Percentiles rank a stretch among this genome's conserved stretches.
These are phyloP conservation scores for Micromussa lordhowensis DNA, from an alignment of 92 coral and sea anemone genomes.

Conservation along the genomic window DNA sequence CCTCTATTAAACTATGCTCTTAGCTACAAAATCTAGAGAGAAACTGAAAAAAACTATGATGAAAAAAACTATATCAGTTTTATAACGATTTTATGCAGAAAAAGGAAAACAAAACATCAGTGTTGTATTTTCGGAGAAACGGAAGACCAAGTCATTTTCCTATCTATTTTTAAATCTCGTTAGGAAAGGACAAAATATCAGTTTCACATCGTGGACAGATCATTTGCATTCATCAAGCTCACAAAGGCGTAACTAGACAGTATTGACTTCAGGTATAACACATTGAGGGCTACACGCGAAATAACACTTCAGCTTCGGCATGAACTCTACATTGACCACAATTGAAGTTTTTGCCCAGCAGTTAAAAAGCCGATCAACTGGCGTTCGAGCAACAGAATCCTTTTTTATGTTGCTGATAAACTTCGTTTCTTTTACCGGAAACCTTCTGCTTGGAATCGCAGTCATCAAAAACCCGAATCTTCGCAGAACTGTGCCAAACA, in stretches of 20 bases:
- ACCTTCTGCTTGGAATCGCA: conserved; percentile 67
- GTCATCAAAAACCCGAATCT: conserved; percentile 67
- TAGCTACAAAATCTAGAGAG: neutral
- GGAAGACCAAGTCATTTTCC: no score
- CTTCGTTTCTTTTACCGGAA: conserved; percentile 62
- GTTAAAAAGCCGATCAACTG: conserved; percentile 42
- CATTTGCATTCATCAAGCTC: neutral
- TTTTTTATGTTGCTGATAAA: conserved; percentile 62
- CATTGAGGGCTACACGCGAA: neutral
- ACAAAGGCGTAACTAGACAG: neutral
- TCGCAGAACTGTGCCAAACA: conserved; percentile 69
- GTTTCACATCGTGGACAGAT: neutral
- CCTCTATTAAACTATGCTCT: no score
- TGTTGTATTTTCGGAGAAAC: no score
- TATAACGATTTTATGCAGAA: neutral
- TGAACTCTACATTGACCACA: conserved; percentile 26
- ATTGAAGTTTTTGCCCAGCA: conserved; percentile 37
- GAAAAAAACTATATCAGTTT: neutral
- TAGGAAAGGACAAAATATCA: neutral
- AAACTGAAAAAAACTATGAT: neutral
- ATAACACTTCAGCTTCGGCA: neutral
- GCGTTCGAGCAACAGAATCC: conserved; percentile 42
- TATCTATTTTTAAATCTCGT: no score
- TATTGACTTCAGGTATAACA: neutral
- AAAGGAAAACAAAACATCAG: no score